Conservation (phyloP, 2,113 vertebrate genomes). For the Mixornis gularis region DNA sequence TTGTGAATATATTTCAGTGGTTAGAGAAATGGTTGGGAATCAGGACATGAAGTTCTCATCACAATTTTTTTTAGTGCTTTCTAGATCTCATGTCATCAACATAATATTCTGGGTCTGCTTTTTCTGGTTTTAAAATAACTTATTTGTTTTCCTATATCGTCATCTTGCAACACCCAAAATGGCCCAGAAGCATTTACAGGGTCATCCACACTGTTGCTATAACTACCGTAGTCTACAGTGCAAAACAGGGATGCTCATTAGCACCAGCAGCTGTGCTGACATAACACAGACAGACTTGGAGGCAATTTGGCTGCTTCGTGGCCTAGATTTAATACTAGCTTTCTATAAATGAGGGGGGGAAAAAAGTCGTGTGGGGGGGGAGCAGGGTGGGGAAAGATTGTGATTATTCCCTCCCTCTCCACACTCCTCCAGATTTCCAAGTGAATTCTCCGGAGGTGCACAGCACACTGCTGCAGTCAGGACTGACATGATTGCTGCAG, state of each 20-base stretch:
- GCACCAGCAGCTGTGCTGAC: neutral
- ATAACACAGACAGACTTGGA: neutral
- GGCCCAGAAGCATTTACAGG: neutral
- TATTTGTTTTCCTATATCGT: neutral
- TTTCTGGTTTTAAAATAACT: conserved; percentile 11
- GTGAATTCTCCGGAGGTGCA: neutral
- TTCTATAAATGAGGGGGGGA: neutral
- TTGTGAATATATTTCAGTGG: neutral
- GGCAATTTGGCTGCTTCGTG: neutral
- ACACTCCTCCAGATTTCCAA: neutral
- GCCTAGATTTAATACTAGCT: neutral
- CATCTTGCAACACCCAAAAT: neutral
- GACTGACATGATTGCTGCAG: neutral
- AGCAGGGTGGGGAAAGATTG: neutral
- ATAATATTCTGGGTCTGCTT: neutral
- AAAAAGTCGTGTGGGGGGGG: too few species aligned
- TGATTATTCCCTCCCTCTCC: neutral
- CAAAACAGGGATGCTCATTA: neutral
- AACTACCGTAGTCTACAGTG: conserved; percentile 3
- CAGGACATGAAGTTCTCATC: neutral
- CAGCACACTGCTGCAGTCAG: neutral
- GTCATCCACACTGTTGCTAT: neutral
- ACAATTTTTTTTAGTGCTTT: neutral
- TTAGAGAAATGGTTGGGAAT: neutral
- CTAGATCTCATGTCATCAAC: neutral